A percentile compares a stretch with the other conserved stretches of the same genome.
These are phyloP conservation scores for Dolomedes plantarius DNA, from an alignment of 2,888 invertebrate species.

Conservation along the genomic window DNA sequence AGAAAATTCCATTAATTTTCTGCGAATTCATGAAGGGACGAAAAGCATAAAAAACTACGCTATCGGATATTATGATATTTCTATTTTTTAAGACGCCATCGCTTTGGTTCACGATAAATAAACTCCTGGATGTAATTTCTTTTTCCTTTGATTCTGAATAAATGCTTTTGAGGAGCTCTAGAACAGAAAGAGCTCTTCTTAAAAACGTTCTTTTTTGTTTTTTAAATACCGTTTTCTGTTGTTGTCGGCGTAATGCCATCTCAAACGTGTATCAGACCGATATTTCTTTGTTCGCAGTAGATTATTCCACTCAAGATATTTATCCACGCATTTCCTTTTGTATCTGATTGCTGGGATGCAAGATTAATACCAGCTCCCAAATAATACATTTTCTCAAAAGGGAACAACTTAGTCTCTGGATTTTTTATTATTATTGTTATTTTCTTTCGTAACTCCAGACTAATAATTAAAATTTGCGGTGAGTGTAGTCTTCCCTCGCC, in stretches of 20 bases:
- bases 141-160: neutral
- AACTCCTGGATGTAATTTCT: neutral
- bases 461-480: no score
- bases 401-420: no score
- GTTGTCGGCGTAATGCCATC: neutral
- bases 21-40: neutral
- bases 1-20: constrained; percentile 1
- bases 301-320: neutral
- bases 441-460: no score
- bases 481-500: no score
- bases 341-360: neutral
- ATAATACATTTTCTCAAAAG: neutral
- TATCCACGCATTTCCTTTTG: neutral
- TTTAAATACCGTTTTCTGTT: neutral
- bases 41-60: neutral
- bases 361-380: neutral
- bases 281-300: constrained; percentile 1
- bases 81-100: neutral
- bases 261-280: neutral
- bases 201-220: neutral
- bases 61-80: neutral
- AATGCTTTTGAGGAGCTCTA: neutral
- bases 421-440: no score
- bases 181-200: neutral
- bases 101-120: neutral